Evolutionary conservation across 2,113 vertebrate species (phyloP).

Genomic region (Ammodytes dubius): DNA sequence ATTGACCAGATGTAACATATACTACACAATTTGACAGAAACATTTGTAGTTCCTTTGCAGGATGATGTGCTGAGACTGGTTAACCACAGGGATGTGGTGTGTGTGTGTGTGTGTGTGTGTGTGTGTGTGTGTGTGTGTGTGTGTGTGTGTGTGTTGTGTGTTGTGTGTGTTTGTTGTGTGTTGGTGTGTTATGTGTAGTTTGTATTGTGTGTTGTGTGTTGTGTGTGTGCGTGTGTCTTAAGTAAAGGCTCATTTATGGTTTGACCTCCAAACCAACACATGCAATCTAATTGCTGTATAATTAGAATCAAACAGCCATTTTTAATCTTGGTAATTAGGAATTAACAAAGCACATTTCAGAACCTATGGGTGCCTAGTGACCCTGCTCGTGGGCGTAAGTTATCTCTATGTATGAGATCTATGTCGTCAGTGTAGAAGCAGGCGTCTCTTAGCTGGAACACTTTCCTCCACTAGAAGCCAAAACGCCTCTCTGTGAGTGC

Average conservation of each 20-base stretch:
- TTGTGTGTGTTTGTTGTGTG: too few species aligned
- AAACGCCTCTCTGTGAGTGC: constrained; percentile 6
- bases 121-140: too few species aligned
- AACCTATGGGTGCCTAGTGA: not conserved
- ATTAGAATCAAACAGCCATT: constrained; percentile 18
- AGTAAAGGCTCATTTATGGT: not conserved
- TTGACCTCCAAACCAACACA: constrained; percentile 17
- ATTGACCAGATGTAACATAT: constrained; percentile 43
- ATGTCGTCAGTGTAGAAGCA: constrained; percentile 5
- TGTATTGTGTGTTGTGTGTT: too few species aligned
- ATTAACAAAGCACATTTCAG: not conserved
- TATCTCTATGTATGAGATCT: constrained; percentile 11
- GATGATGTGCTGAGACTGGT: constrained; percentile 37
- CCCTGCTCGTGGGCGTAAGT: not conserved
- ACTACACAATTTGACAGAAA: not conserved
- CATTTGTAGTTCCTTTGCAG: constrained; percentile 10
- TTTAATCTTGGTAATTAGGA: constrained; percentile 11
- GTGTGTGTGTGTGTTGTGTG: too few species aligned
- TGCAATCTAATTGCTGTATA: not conserved
- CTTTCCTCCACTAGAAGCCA: not conserved
- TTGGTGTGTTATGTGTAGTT: too few species aligned
- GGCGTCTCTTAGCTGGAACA: not conserved
- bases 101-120: too few species aligned
- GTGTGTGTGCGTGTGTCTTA: too few species aligned
- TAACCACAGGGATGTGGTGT: constrained; percentile 30